Evolutionary conservation across 2,888 invertebrate genomes (phyloP), one percentile per base, ranked within the genome.

Genomic region (Philereme vetulata): DNA sequence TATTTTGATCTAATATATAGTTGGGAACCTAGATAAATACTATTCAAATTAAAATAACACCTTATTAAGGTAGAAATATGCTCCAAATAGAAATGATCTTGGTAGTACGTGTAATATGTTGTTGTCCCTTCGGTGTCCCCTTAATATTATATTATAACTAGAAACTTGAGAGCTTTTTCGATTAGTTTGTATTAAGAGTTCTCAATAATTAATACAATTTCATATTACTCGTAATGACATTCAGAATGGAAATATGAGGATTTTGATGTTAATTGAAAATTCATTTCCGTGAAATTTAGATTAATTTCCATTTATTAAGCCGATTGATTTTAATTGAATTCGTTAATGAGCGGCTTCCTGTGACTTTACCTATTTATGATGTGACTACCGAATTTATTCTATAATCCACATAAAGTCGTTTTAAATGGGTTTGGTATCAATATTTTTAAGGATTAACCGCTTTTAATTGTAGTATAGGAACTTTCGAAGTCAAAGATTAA

Each of bases 271-370:
- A 51, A 61, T 52, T 38, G 46, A 36, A 53, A 46, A 32, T 50
- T 51, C 21, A 60, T 68, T 62, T 54, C 66, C 65, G 65, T 68
- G 68, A 66, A 68, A 65, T 60, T 65, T 43, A 60, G 43, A 56
- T 56, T 52, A 49, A 45, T 52, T 56, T 56, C 35, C 48, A 58
- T 49, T 59, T 53, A 56, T 49, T 38, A 53, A 43, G 53, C 50
- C 52, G 35, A 56, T 56, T 56, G 52, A 56, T 52, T 46, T 53
- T 40, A 49, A 52, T 44, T 52, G 10, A 49, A 44, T 56, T 51
- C 42, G 32, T 47, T 33, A 35, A 47, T 57, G 47, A 8, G 46
- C 47, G 34, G 46, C 42, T 57, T 51, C 46, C 51, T 51, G 42
- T 51, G 34, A 50, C 32, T 38, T 46, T 34, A n/a, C 46, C 11